Base-by-base conservation (phyloP, 2,113 vertebrate species). In the Gambusia affinis region DNA sequence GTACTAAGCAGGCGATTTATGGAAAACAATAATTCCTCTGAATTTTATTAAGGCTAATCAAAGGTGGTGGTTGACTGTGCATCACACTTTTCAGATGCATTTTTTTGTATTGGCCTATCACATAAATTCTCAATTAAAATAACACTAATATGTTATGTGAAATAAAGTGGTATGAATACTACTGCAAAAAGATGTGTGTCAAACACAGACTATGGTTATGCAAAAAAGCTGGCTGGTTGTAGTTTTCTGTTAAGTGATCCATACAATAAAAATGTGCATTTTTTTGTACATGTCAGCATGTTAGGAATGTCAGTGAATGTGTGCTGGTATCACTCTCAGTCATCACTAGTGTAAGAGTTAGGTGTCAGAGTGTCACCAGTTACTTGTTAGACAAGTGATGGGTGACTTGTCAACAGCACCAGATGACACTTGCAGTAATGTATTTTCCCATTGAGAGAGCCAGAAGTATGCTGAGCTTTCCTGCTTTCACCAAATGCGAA, bases 291-390 rank as follows among this genome's bases (percentile, higher is more conserved):
- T 70, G 64, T 79, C 61, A 73, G 27, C 6, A 69, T 4, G 8
- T 44, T 10, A 6, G 51, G 8, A 57, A 57, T 8, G 71, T 64
- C 27, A 24, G 19, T 75, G 57, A 1, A 37, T 42, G 73, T 31
- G 62, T 63, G 69, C 70, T 72, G 67, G 81, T 76, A 73, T 75
- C 72, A 64, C 29, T 67, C 28, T 44, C 81, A 47, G 79, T 79
- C 80, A 73, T 70, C 0, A n/a, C 74, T 63, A 72, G 73, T 47
- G 63, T 80, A 62, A 84, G 78, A 86, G 70, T 65, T 37, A 67
- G 72, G 79, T 88, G 85, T 86, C 82, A 82, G 47, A 39, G 64
- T 71, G 83, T 87, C 85, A 85, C 70, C 85, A 42, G 64, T 92
- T 88, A 85, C 81, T 85, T 62, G 76, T 82, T 29, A 30, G 64